phyloP scores from a whole-genome alignment of 2,797 vertebrate genomes.

The Lophura swinhoii region DNA sequence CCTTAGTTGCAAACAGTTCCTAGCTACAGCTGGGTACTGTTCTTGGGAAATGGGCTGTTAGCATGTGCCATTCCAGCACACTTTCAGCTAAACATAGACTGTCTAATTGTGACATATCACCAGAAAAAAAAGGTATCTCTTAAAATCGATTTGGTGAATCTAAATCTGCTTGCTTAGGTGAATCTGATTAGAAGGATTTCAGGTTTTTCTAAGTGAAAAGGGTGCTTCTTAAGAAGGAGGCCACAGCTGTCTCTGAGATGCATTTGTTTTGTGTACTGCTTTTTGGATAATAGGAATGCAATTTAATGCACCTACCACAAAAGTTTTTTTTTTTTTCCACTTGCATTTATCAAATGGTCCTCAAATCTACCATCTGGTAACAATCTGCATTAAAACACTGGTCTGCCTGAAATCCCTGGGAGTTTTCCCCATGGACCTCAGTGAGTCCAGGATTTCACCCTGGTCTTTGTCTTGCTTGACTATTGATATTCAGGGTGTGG shows the following conservation, averaged over 20 bases:
- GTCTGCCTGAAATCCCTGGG: constrained; percentile 16
- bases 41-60: background rate
- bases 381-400: constrained; percentile 1
- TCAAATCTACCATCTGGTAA: constrained; percentile 49
- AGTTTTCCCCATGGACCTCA: constrained; percentile 25
- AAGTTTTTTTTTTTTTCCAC: background rate
- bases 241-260: background rate
- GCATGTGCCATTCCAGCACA: background rate
- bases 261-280: fast-evolving
- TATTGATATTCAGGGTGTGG: constrained; percentile 46
- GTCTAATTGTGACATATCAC: background rate
- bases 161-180: background rate
- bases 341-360: background rate
- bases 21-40: constrained; percentile 13
- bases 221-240: background rate
- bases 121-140: background rate
- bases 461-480: constrained; percentile 18
- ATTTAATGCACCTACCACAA: background rate
- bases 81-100: background rate
- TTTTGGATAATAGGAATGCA: background rate
- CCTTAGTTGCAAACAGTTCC: background rate
- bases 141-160: background rate
- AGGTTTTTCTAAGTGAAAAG: background rate
- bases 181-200: background rate
- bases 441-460: constrained; percentile 30